Evolutionary conservation across 1,140 invertebrate species (phyloP).

Genomic region (Dendroctonus ponderosae): DNA sequence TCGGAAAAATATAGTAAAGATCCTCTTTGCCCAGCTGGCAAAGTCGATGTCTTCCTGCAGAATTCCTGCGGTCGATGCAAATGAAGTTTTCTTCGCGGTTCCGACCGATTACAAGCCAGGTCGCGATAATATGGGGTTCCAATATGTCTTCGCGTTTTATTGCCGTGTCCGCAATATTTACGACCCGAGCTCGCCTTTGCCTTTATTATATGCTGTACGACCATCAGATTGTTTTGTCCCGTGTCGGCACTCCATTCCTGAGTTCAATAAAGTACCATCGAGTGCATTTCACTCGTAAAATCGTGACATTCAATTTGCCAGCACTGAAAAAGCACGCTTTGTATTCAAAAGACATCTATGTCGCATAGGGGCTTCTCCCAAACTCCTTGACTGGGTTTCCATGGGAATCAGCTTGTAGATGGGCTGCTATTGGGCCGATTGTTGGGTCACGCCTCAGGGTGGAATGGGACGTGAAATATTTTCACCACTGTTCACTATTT

Average conservation of each 20-base stretch:
- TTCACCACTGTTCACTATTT: no score
- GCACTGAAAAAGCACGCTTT: background rate
- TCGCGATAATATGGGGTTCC: conserved; percentile 28
- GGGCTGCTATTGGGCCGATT: no score
- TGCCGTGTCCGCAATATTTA: conserved; percentile 21
- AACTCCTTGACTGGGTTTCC: no score
- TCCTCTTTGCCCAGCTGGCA: no score
- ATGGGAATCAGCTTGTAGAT: no score
- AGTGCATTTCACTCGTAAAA: background rate
- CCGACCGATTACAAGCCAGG: conserved; percentile 19
- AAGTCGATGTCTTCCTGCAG: no score
- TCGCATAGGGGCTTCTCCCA: no score
- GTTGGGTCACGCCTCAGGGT: no score
- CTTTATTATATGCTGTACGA: conserved; percentile 21
- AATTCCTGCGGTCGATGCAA: conserved; percentile 9
- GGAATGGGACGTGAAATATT: no score
- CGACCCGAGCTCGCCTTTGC: conserved; percentile 14
- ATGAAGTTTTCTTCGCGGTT: conserved; percentile 28
- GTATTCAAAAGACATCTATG: no score
- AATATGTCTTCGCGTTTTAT: conserved; percentile 32
- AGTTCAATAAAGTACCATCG: conserved; percentile 22
- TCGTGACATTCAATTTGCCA: conserved; percentile 18
- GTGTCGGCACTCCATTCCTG: conserved; percentile 10
- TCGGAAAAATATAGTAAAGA: no score
- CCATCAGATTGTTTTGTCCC: conserved; percentile 26